Evolutionary conservation across 2,888 invertebrate species (phyloP).

Genomic region (Ypsolopha sequella): DNA sequence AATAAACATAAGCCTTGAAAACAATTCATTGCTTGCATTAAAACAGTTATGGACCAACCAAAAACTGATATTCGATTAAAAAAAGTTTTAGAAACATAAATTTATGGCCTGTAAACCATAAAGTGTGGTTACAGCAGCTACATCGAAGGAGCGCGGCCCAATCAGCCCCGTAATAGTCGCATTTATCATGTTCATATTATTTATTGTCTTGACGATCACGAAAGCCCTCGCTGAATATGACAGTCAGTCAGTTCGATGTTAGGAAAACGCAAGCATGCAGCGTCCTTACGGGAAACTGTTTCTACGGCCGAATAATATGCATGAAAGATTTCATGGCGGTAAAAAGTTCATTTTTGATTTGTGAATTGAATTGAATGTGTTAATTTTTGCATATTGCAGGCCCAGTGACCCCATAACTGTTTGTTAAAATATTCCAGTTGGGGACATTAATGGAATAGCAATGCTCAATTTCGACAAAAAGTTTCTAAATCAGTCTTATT

Average conservation of each 20-base stretch:
- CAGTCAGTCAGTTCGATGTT: constrained; percentile 20
- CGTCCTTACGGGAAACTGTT: constrained; percentile 46
- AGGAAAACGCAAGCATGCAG: constrained; percentile 35
- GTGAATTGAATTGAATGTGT: constrained; percentile 1
- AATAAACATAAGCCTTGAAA: too few relatives aligned
- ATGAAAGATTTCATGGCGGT: constrained; percentile 48
- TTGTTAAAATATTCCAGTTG: too few relatives aligned
- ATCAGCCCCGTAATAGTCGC: constrained; percentile 31
- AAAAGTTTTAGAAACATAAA: too few relatives aligned
- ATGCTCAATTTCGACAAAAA: too few relatives aligned
- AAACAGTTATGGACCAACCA: too few relatives aligned
- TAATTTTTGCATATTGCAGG: too few relatives aligned
- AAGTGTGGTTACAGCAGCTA: constrained; percentile 11
- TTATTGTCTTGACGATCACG: constrained; percentile 53
- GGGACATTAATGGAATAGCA: too few relatives aligned
- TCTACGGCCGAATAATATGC: constrained; percentile 48
- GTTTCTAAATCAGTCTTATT: too few relatives aligned
- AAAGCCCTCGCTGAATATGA: constrained; percentile 19
- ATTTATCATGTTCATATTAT: constrained; percentile 44
- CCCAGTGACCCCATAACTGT: too few relatives aligned
- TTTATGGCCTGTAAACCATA: not conserved
- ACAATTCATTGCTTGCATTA: too few relatives aligned
- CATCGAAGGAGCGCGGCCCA: constrained; percentile 40
- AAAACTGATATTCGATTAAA: too few relatives aligned
- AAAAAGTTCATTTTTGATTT: constrained; percentile 15